A percentile compares a stretch with the other conserved stretches of the same genome.
These are phyloP conservation scores for Heteropelma amictum DNA, from an alignment of 2,888 invertebrate species.

Conservation along the genomic window DNA sequence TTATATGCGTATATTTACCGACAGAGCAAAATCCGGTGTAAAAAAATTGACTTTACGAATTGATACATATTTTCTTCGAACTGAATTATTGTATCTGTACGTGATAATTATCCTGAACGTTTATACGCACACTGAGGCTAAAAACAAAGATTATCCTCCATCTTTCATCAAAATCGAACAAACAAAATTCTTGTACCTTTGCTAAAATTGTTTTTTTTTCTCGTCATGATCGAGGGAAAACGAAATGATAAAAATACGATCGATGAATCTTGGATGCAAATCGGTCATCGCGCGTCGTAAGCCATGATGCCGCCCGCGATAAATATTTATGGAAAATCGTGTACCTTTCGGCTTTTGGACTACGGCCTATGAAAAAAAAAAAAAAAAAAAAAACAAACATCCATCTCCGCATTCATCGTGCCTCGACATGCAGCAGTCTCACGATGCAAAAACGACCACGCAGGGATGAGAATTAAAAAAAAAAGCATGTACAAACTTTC, in stretches of 20 bases:
- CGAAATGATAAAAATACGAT: neutral
- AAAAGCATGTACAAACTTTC: neutral
- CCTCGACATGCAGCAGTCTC: conserved; percentile 39
- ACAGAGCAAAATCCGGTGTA: conserved; percentile 9
- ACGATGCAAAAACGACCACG: conserved; percentile 7
- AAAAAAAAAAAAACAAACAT: neutral
- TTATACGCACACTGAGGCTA: no score
- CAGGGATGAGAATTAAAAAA: neutral
- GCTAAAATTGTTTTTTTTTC: no score
- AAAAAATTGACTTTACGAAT: conserved; percentile 2
- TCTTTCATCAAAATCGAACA: no score
- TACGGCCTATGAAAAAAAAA: conserved; percentile 17
- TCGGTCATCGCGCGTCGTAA: no score
- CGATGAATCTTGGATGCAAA: neutral
- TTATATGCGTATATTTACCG: conserved; percentile 22
- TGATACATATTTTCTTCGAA: no score
- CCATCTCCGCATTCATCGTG: conserved; percentile 41
- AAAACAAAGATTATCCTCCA: no score
- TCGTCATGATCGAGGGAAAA: no score
- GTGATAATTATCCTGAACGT: no score
- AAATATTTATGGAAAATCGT: conserved; percentile 9
- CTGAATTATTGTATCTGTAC: no score
- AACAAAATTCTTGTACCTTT: no score
- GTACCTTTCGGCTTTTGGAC: conserved; percentile 11
- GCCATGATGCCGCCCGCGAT: no score